Evolutionary conservation across 2,797 vertebrate genomes (phyloP), one percentile per base, ranked within the genome.

Genomic region (Sebastes steindachneri): DNA sequence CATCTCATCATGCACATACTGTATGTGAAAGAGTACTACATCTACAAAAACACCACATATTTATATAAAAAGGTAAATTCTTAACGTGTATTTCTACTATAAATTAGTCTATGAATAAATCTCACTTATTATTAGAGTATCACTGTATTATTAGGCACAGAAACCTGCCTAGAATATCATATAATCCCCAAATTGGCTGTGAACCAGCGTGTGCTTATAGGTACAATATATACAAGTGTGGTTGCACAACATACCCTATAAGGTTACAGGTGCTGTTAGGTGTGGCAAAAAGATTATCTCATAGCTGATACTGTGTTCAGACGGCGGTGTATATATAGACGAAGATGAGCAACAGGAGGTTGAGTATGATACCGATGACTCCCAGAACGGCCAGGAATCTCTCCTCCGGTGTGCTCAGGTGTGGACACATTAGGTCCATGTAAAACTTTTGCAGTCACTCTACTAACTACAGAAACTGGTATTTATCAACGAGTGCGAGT

Each of bases 381-480:
- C 94, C 94, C 0, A 94, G 88, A 91, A 94, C 83, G 29, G 94
- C 94, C 92, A 95, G 93, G 91, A 94, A 93, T 71, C 92, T 90
- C 84, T 94, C 93, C 88, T 95, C 93, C 29, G 90, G 91, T 77
- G 92, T 93, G 86, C 90, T 93, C 58, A 79, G 76, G 68, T 92
- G 70, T 33, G 93, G 93, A 89, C 90, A 90, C 28, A 5, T 80
- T 9, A 93, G 83, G 66, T 94, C 93, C 94, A 94, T 95, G 91
- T 85, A 86, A 83, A 86, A 41, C 4, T 2, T 35, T 76, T 80
- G 57, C 3, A 60, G 53, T 31, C 51, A 57, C 28, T 31, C 15
- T 55, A 45, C 19, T 21, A 29, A 79, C 15, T 9, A 77, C 7
- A 83, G 15, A 63, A 88, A 81, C 4, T 35, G 8, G 28, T 33